Base-by-base conservation (phyloP, 1,140 invertebrate species). In the Vanessa atalanta region DNA sequence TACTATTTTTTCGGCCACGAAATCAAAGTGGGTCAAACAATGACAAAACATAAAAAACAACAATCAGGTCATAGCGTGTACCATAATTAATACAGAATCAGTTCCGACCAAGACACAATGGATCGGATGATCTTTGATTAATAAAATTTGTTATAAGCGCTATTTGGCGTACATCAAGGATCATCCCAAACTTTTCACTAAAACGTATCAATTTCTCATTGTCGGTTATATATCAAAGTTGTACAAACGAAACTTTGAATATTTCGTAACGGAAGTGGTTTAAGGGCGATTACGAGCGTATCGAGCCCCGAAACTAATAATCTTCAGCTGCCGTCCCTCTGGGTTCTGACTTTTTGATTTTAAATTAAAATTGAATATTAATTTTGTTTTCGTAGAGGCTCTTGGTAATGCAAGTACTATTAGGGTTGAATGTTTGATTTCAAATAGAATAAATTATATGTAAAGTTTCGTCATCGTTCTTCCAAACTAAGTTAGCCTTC, bases 241-340 rank as follows among this genome's bases (percentile, higher is more conserved):
- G 37, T 31, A n/a, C 51, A n/a, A 53, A 15, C 16, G 15, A 4
- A 53, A 53, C 5, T 53, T 53, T 53, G 51, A 53, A 53, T 53
- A 53, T 53, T 53, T 53, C 51, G 48, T 47, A 65, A 65, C 48
- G 48, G 61, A 65, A 72, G 31, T 72, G 51, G 48, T 31, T 20
- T 13, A 65, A 55, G 65, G 70, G 50, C 50, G 51, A 72, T 65
- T 72, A 37, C 15, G 65, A 23, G 13, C 64, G 16, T 23, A 50
- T 71, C 50, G 31, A 65, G 50, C 63, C 55, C 64, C 13, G 20
- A 57, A 65, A 72, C 70, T 72, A 72, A 72, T 72, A 65, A 72
- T 72, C 50, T 65, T 72, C 70, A 65, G 63, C 70, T 72, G 70
- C 13, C 61, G 60, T 16, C 26, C 64, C 47, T 50, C 12, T 23